Percentiles rank a stretch among this genome's conserved stretches.
phyloP scores from a whole-genome alignment of 2,113 vertebrate genomes.

The Uria lomvia region DNA sequence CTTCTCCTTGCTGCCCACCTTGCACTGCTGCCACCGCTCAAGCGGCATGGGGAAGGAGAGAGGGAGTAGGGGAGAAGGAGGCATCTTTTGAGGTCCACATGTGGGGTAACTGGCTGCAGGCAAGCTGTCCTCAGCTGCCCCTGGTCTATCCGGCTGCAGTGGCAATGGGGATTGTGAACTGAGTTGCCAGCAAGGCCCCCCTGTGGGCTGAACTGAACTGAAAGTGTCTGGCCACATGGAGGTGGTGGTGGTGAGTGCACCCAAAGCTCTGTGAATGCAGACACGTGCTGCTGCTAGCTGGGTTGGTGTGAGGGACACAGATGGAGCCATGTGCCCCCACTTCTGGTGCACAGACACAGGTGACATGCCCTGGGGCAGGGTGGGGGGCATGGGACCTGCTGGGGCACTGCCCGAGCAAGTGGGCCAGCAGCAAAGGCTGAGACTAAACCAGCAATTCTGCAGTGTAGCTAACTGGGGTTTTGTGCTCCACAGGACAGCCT shows the following conservation, averaged over 20 bases:
- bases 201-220: background rate
- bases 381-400: background rate
- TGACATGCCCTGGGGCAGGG: background rate
- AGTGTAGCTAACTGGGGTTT: background rate
- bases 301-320: background rate
- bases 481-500: background rate
- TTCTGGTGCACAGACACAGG: background rate
- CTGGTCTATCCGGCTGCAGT: background rate
- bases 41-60: background rate
- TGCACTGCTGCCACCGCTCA: fast-evolving
- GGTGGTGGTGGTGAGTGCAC: background rate
- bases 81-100: background rate
- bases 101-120: background rate
- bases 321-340: background rate
- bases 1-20: background rate
- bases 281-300: background rate
- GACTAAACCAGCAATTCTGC: background rate
- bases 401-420: background rate
- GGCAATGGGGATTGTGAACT: background rate
- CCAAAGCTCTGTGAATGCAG: background rate
- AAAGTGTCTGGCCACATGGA: background rate
- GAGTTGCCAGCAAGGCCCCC: background rate
- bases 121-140: background rate
- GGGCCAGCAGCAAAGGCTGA: background rate
- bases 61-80: background rate